A percentile compares a stretch with the other conserved stretches of the same genome.
Evolutionary conservation across 2,797 vertebrate genomes (phyloP).

Genomic region (Sebastes minor): DNA sequence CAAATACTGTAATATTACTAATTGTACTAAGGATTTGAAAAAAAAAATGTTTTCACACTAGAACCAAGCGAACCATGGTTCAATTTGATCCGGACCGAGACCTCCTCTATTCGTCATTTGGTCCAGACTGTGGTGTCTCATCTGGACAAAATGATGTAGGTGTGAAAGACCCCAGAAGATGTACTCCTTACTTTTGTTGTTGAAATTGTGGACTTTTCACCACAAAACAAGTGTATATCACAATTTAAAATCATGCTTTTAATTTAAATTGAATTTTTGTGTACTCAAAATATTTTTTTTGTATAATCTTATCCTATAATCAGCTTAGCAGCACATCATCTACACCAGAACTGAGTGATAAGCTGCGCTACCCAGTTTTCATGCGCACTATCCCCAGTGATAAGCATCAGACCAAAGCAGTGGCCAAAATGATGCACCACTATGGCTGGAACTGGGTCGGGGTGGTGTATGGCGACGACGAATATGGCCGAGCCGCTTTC

Average conservation of each 20-base stretch:
- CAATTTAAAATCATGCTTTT: neutral
- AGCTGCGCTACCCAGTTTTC: slow-evolving; percentile 65
- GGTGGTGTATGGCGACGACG: slow-evolving; percentile 74
- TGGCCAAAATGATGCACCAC: slow-evolving; percentile 58
- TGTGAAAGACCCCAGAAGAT: neutral
- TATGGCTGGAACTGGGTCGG: slow-evolving; percentile 78
- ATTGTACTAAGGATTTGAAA: neutral
- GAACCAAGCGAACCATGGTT: neutral
- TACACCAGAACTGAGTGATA: slow-evolving; percentile 71
- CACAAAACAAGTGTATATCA: neutral
- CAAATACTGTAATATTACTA: neutral
- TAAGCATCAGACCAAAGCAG: slow-evolving; percentile 69
- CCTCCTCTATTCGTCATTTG: no score
- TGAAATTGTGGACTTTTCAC: neutral
- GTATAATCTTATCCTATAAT: neutral
- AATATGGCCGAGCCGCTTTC: slow-evolving; percentile 72
- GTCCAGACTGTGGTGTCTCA: neutral
- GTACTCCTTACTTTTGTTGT: neutral
- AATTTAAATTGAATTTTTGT: neutral
- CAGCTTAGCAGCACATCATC: slow-evolving; percentile 77
- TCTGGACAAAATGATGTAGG: neutral
- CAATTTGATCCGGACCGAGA: no score
- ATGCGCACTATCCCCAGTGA: slow-evolving; percentile 77
- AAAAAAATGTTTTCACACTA: neutral
- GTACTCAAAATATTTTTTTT: neutral